Evolutionary conservation across 2,888 invertebrate genomes (phyloP).

Genomic region (Omphaloscelis lunosa): DNA sequence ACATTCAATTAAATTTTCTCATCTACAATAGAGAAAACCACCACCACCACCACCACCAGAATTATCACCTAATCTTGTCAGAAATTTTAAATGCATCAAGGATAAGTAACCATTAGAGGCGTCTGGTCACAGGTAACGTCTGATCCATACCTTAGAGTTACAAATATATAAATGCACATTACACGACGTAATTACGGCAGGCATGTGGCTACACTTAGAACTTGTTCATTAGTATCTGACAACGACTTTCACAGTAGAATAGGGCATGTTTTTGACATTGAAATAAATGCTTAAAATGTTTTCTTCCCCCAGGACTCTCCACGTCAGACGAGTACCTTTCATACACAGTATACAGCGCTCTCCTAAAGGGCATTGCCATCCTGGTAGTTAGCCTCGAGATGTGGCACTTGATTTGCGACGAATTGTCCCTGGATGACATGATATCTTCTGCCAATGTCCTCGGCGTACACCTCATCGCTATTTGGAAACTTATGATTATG

Average conservation of each 20-base stretch:
- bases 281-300: no score
- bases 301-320: slow-evolving; percentile 71
- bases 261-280: not conserved
- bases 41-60: no score
- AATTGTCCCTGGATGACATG: slow-evolving; percentile 75
- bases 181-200: not conserved
- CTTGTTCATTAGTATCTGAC: not conserved
- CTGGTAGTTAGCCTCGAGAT: slow-evolving; percentile 74
- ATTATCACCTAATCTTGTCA: not conserved
- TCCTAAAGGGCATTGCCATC: slow-evolving; percentile 68
- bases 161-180: not conserved
- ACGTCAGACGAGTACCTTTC: slow-evolving; percentile 70
- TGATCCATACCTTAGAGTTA: not conserved
- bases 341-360: slow-evolving; percentile 75
- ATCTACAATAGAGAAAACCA: not conserved
- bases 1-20: not conserved
- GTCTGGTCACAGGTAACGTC: not conserved
- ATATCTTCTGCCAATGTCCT: slow-evolving; percentile 78
- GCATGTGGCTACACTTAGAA: not conserved
- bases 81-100: not conserved
- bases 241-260: not conserved
- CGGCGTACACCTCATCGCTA: slow-evolving; percentile 78
- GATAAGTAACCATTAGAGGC: not conserved
- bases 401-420: slow-evolving; percentile 73
- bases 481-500: slow-evolving; percentile 79